These are phyloP conservation scores for Rhagoletis pomonella DNA, from an alignment of 1,140 invertebrate species.

Conservation along the genomic window DNA sequence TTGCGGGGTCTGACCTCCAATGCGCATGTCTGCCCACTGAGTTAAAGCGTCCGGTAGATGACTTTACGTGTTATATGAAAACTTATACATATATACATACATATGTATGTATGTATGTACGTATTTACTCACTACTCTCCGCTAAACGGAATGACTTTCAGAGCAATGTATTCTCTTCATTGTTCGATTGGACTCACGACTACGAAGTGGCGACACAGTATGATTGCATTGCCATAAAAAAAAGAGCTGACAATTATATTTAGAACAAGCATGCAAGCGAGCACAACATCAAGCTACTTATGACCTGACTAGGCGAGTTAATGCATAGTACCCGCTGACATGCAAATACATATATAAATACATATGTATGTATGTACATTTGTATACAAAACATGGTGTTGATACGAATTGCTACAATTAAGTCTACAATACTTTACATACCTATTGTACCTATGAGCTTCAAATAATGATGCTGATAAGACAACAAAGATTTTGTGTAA, in stretches of 20 bases:
- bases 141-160: not conserved
- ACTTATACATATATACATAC: not conserved
- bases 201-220: not conserved
- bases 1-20: not conserved
- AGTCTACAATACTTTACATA: no score
- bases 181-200: not conserved
- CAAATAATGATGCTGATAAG: no score
- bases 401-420: no score
- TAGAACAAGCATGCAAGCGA: slow-evolving; percentile 35
- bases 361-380: no score
- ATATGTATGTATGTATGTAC: slow-evolving; percentile 5
- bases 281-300: not conserved
- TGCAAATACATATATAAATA: no score
- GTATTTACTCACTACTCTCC: not conserved
- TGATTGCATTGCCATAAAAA: not conserved
- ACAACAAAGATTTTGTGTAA: no score
- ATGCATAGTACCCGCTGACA: not conserved
- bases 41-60: not conserved
- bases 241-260: slow-evolving; percentile 21
- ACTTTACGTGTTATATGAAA: not conserved
- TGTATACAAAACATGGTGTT: no score
- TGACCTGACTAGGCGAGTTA: not conserved
- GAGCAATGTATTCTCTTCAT: not conserved
- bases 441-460: no score
- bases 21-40: slow-evolving; percentile 47